phyloP scores from a whole-genome alignment of 2,888 invertebrate species.

The Nasonovia ribisnigri region DNA sequence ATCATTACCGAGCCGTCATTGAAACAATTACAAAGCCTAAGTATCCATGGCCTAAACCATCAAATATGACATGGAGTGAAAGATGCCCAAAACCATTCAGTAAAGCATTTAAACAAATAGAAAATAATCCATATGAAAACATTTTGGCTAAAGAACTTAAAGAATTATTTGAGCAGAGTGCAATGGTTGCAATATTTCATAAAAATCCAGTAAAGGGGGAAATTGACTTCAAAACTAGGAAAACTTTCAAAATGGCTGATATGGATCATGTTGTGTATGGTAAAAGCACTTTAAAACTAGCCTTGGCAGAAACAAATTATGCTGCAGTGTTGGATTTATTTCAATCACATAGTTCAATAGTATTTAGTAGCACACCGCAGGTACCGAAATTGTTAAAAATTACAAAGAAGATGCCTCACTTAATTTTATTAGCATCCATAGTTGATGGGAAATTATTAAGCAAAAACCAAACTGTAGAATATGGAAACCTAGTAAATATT shows the following conservation, averaged over 20 bases:
- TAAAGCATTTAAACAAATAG: not conserved
- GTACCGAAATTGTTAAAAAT: constrained; percentile 76
- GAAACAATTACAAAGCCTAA: constrained; percentile 78
- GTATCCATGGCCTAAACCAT: constrained; percentile 71
- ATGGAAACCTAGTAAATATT: constrained; percentile 77
- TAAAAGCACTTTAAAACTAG: constrained; percentile 76
- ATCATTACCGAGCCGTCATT: constrained; percentile 78
- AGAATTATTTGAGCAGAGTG: constrained; percentile 64
- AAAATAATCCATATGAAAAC: constrained; percentile 64
- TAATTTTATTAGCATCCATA: constrained; percentile 81
- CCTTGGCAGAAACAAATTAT: constrained; percentile 78
- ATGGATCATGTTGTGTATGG: constrained; percentile 81
- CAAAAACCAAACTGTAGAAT: constrained; percentile 78
- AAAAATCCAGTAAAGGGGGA: constrained; percentile 57
- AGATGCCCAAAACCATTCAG: constrained; percentile 73
- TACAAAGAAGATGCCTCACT: constrained; percentile 79
- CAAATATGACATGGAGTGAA: constrained; percentile 71
- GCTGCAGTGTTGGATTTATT: constrained; percentile 78
- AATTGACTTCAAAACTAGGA: constrained; percentile 50
- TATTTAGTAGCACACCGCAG: constrained; percentile 80
- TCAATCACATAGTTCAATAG: constrained; percentile 76
- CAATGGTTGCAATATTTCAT: constrained; percentile 64
- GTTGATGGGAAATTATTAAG: constrained; percentile 79
- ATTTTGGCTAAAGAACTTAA: constrained; percentile 63
- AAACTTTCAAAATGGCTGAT: constrained; percentile 61